Percentiles rank a stretch among this genome's conserved stretches.
phyloP scores from a whole-genome alignment of 2,797 vertebrate species.

The Trichosurus vulpecula region DNA sequence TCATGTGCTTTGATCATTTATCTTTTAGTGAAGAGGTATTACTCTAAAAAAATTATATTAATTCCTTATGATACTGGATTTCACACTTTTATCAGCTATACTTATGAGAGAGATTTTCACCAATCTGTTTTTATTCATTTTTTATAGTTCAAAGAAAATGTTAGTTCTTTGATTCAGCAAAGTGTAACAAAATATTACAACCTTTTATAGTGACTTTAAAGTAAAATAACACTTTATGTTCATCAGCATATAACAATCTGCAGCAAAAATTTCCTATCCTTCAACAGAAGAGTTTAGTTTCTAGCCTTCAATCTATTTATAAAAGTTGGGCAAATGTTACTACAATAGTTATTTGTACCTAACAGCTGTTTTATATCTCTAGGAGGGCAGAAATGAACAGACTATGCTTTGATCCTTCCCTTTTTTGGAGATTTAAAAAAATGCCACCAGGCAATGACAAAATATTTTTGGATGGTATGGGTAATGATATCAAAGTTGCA shows the following conservation, averaged over 20 bases:
- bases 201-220: background rate
- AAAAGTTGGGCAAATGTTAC: constrained; percentile 74
- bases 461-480: constrained; percentile 74
- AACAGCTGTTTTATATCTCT: constrained; percentile 82
- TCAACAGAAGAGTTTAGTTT: constrained; percentile 61
- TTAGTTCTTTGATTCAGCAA: background rate
- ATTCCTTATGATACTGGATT: background rate
- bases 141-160: background rate
- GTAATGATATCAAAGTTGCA: constrained; percentile 70
- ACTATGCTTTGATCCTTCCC: constrained; percentile 83
- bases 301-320: constrained; percentile 81
- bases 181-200: background rate
- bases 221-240: background rate
- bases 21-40: background rate
- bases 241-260: constrained; percentile 63
- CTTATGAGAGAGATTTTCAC: background rate
- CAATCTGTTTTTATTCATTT: background rate
- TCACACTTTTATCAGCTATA: background rate
- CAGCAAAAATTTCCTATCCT: constrained; percentile 80
- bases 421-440: constrained; percentile 82
- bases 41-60: background rate
- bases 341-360: constrained; percentile 83
- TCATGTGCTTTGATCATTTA: background rate
- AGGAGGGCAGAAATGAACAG: constrained; percentile 81
- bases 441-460: constrained; percentile 78